Percentiles rank a stretch among this genome's conserved stretches.
Conservation (phyloP, 1,140 invertebrate species). For the Vollenhovia emeryi region DNA sequence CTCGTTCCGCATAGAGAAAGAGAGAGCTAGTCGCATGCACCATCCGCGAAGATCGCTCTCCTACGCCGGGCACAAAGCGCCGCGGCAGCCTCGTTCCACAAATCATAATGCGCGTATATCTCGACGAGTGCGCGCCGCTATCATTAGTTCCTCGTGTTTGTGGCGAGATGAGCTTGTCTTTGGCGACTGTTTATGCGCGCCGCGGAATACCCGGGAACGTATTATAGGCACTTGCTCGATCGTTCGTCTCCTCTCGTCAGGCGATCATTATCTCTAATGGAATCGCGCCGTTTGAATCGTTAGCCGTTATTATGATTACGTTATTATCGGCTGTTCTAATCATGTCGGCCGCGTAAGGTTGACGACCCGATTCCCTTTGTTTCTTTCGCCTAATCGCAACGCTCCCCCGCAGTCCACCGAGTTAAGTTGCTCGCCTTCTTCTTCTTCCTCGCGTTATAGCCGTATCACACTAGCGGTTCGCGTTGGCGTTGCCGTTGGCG, state of each 20-base stretch:
- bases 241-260: background rate
- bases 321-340: background rate
- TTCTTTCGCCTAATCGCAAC: background rate
- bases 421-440: background rate
- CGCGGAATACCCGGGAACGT: conserved; percentile 4
- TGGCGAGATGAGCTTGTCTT: conserved; percentile 26
- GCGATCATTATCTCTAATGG: conserved; percentile 31
- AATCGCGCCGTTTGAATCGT: conserved; percentile 1
- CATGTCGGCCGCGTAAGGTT: background rate
- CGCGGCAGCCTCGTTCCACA: conserved; percentile 34
- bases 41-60: conserved; percentile 57
- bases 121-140: conserved; percentile 16
- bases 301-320: conserved; percentile 9
- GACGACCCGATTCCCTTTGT: background rate
- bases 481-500: no score
- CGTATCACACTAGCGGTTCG: no score
- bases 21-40: conserved; percentile 11
- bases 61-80: conserved; percentile 55
- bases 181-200: conserved; percentile 10
- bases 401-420: background rate
- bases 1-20: conserved; percentile 34
- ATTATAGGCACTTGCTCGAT: background rate
- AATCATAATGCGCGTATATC: conserved; percentile 62
- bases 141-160: background rate
- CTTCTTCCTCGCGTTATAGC: no score